These are phyloP conservation scores for Megaceryle alcyon DNA, from an alignment of 2,797 vertebrate genomes.

Conservation along the genomic window DNA sequence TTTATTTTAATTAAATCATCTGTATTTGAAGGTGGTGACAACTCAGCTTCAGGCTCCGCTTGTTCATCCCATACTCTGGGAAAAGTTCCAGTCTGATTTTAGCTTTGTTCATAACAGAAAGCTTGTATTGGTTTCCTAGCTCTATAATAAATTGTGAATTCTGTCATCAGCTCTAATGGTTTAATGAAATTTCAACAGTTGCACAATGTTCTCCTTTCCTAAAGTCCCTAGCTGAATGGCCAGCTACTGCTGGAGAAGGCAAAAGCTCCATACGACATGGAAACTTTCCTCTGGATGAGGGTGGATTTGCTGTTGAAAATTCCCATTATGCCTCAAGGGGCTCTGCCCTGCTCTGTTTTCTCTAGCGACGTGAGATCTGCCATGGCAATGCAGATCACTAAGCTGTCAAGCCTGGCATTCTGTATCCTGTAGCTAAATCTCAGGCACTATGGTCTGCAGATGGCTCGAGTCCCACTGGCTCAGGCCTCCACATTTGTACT, in stretches of 20 bases:
- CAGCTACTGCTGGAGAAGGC: not conserved
- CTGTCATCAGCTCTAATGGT: conserved; percentile 55
- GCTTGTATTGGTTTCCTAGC: conserved; percentile 33
- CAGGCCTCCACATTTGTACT: not conserved
- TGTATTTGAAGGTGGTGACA: conserved; percentile 76
- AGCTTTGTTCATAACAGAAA: conserved; percentile 64
- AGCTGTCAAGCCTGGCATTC: not conserved
- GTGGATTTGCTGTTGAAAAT: conserved; percentile 12
- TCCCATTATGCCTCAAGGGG: not conserved
- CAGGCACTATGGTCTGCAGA: not conserved
- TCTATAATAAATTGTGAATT: conserved; percentile 30
- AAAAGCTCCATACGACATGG: not conserved
- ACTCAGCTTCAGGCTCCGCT: conserved; percentile 41
- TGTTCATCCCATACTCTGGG: conserved; percentile 48
- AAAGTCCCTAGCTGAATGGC: not conserved
- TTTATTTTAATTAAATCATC: conserved; percentile 67
- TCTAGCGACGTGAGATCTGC: not conserved
- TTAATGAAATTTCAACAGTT: conserved; percentile 37
- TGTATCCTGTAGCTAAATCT: not conserved
- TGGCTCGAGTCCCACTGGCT: not conserved
- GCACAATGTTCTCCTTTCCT: conserved; percentile 22
- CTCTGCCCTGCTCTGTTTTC: conserved; percentile 7
- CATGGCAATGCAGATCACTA: not conserved
- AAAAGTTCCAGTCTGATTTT: conserved; percentile 69
- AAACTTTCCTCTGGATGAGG: not conserved